Conservation (phyloP, 2,888 invertebrate genomes). For the Exephanes ischioxanthus region DNA sequence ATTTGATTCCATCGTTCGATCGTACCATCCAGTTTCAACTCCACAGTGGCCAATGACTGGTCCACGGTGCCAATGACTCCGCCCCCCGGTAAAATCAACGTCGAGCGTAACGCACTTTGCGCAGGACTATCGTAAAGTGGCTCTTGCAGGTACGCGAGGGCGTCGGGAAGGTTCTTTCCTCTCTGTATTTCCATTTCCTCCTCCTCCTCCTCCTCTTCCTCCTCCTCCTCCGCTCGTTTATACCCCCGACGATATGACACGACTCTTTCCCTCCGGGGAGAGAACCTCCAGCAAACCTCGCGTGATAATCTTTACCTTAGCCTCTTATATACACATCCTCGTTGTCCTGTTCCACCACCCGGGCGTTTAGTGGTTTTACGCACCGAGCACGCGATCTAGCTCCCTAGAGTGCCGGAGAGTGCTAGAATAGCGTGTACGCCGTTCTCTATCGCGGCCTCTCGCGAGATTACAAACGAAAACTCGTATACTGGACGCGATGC, state of each 20-base stretch:
- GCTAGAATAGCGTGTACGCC: not conserved
- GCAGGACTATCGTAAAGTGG: constrained; percentile 37
- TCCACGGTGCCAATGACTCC: no score
- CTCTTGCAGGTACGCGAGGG: constrained; percentile 29
- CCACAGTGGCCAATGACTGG: not conserved
- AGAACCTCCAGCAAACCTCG: not conserved
- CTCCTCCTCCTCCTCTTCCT: not conserved
- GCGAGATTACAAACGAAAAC: constrained; percentile 13
- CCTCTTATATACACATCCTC: constrained; percentile 56
- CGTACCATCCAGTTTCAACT: not conserved
- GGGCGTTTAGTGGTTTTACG: constrained; percentile 64
- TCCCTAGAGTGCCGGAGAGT: no score
- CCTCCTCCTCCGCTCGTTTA: constrained; percentile 6
- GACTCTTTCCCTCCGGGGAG: constrained; percentile 33
- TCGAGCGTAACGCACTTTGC: constrained; percentile 28
- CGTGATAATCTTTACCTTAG: constrained; percentile 58
- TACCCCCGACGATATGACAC: constrained; percentile 45
- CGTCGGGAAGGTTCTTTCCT: not conserved
- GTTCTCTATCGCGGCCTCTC: not conserved
- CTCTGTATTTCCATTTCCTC: not conserved
- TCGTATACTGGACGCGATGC: not conserved
- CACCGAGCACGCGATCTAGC: constrained; percentile 37
- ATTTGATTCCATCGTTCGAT: no score
- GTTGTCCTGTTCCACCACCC: constrained; percentile 59
- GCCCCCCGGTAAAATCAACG: constrained; percentile 11